These are phyloP conservation scores for Heteronetta atricapilla DNA, from an alignment of 2,113 vertebrate species.

Conservation along the genomic window DNA sequence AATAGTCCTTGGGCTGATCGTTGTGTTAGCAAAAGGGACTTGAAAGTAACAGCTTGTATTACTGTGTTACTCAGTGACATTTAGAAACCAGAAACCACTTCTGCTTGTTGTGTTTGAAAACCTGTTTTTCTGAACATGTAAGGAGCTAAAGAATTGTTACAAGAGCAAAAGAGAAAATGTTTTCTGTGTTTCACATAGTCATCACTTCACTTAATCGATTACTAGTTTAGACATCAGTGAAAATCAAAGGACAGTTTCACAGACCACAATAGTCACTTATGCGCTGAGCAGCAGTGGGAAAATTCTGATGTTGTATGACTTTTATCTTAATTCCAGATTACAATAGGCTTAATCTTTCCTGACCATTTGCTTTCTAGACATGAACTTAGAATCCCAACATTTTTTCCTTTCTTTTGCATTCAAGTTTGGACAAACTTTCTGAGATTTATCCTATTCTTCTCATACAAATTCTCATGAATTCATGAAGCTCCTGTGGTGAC, in stretches of 20 bases:
- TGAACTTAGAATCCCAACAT: background rate
- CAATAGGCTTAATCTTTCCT: background rate
- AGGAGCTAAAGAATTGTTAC: background rate
- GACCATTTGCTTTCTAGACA: background rate
- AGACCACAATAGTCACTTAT: background rate
- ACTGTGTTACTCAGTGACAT: background rate
- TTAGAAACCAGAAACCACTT: background rate
- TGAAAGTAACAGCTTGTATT: background rate
- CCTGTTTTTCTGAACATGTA: background rate
- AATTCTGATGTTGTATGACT: background rate
- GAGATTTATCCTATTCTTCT: background rate
- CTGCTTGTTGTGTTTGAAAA: background rate
- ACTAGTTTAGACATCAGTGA: background rate
- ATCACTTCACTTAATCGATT: background rate
- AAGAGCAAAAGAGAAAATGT: background rate
- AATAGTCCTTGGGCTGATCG: background rate
- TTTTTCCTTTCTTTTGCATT: background rate
- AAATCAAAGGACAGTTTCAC: background rate
- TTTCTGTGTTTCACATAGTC: background rate
- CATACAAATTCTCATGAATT: background rate
- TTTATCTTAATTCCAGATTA: background rate
- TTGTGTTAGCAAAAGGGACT: background rate
- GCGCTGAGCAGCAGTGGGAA: background rate
- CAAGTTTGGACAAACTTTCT: background rate
- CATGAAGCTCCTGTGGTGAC: background rate